Evolutionary conservation across 2,888 invertebrate genomes (phyloP).

Genomic region (Prionchulus punctatus): DNA sequence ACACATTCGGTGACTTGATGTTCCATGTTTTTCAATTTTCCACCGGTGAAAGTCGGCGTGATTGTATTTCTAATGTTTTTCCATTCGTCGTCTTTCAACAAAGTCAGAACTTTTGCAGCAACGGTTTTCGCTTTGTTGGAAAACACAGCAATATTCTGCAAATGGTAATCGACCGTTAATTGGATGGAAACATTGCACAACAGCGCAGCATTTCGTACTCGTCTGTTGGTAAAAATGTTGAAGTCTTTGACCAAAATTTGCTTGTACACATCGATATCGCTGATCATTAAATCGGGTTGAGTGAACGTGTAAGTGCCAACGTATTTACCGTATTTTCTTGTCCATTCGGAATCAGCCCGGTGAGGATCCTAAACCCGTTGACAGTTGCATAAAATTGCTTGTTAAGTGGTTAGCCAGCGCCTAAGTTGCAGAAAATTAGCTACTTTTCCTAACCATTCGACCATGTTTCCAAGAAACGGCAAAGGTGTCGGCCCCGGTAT

Average conservation of each 20-base stretch:
- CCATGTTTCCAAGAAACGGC: neutral
- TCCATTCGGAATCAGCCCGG: neutral
- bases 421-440: no score
- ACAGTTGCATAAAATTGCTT: no score
- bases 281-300: conserved; percentile 28
- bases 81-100: conserved; percentile 35
- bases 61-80: conserved; percentile 36
- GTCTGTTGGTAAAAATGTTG: no score
- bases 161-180: no score
- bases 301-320: neutral
- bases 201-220: conserved; percentile 30
- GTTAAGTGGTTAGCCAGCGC: no score
- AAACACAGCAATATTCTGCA: no score
- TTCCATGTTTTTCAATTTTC: conserved; percentile 37
- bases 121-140: no score
- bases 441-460: neutral
- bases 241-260: conserved; percentile 32
- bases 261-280: conserved; percentile 28
- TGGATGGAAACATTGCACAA: conserved; percentile 22
- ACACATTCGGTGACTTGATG: conserved; percentile 33
- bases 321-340: conserved; percentile 5
- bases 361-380: conserved; percentile 1
- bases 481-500: neutral
- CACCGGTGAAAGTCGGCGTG: conserved; percentile 37
- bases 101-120: neutral